Evolutionary conservation across 2,797 vertebrate genomes (phyloP).

Genomic region (Telmatherina bonti): DNA sequence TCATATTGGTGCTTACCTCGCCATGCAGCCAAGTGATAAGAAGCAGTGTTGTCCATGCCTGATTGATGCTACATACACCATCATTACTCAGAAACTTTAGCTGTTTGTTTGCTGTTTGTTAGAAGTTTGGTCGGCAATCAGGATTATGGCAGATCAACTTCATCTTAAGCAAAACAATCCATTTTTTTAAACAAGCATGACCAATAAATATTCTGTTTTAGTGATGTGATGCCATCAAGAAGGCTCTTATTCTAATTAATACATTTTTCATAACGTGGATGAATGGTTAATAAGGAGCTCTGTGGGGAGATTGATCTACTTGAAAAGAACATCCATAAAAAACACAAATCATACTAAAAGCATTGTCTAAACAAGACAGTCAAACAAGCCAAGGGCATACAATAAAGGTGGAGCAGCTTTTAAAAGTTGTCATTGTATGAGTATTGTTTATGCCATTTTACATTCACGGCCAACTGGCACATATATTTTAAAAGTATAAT

Average conservation of each 20-base stretch:
- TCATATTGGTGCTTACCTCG: neutral
- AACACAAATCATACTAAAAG: conserved; percentile 84
- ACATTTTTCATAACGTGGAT: conserved; percentile 77
- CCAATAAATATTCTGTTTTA: conserved; percentile 79
- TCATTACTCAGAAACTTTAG: conserved; percentile 66
- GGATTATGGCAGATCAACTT: conserved; percentile 62
- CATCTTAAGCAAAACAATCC: conserved; percentile 47
- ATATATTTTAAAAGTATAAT: neutral
- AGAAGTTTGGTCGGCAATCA: conserved; percentile 44
- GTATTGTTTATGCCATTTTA: conserved; percentile 8
- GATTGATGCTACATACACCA: conserved; percentile 35
- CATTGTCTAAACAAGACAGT: conserved; percentile 63
- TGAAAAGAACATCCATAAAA: conserved; percentile 69
- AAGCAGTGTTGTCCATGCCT: conserved; percentile 9
- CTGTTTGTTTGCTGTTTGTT: conserved; percentile 13
- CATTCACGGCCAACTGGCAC: neutral
- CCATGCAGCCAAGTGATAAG: conserved; percentile 13
- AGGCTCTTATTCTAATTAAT: conserved; percentile 85
- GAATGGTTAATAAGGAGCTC: conserved; percentile 78
- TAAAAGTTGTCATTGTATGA: conserved; percentile 28
- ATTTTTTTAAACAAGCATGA: conserved; percentile 10
- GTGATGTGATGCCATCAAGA: conserved; percentile 65
- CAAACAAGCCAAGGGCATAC: conserved; percentile 56
- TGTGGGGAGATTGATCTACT: conserved; percentile 76
- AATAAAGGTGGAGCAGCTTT: conserved; percentile 22